Percentiles rank a stretch among this genome's conserved stretches.
These are phyloP conservation scores for Clivina fossor DNA, from an alignment of 2,888 invertebrate species.

Conservation along the genomic window DNA sequence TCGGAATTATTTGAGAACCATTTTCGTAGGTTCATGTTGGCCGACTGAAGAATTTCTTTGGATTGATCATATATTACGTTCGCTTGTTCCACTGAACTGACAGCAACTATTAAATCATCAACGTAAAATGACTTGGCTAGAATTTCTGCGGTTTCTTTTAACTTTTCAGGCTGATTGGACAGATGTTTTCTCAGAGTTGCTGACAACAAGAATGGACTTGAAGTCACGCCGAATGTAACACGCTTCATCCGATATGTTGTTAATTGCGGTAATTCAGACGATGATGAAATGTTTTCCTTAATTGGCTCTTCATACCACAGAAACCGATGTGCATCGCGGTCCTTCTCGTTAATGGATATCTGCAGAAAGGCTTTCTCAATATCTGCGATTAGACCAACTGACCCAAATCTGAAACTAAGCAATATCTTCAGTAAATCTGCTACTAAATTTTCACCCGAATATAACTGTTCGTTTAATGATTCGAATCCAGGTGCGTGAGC, in stretches of 20 bases:
- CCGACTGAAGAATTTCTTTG: no score
- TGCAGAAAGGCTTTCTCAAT: slow-evolving; percentile 45
- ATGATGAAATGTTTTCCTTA: slow-evolving; percentile 1
- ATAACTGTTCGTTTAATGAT: slow-evolving; percentile 13
- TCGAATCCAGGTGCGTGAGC: neutral
- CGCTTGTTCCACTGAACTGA: neutral
- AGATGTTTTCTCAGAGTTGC: slow-evolving; percentile 6
- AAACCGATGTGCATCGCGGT: slow-evolving; percentile 41
- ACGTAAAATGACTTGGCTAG: slow-evolving; percentile 1
- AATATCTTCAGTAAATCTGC: slow-evolving; percentile 35
- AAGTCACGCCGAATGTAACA: slow-evolving; percentile 32
- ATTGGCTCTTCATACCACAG: slow-evolving; percentile 38
- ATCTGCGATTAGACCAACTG: slow-evolving; percentile 39
- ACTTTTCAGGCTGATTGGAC: neutral
- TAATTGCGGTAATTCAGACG: neutral
- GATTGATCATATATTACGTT: no score
- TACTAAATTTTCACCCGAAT: slow-evolving; percentile 41
- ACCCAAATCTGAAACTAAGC: slow-evolving; percentile 30
- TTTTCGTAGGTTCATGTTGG: no score
- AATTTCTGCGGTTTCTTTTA: neutral
- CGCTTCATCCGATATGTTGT: slow-evolving; percentile 28
- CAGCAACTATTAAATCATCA: slow-evolving; percentile 6
- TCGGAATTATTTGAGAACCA: no score
- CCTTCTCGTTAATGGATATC: slow-evolving; percentile 38
- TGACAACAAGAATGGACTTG: slow-evolving; percentile 29